A percentile compares a stretch with the other conserved stretches of the same genome.
Conservation (phyloP, 2,113 vertebrate species). For the Cervus canadensis region DNA sequence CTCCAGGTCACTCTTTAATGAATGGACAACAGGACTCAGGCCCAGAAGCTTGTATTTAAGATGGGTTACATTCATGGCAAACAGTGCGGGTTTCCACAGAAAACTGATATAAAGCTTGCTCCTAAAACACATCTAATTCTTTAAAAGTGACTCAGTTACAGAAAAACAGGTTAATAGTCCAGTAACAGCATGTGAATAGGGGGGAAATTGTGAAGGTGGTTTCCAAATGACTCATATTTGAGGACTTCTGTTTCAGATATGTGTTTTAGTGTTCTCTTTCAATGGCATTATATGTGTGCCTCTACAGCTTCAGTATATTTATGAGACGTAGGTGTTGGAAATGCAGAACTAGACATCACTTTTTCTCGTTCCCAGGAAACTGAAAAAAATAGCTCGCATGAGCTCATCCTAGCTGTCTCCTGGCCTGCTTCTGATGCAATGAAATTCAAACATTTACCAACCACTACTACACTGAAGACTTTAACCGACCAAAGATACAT, state of each 20-base stretch:
- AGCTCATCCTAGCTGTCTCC: background rate
- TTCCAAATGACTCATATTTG: background rate
- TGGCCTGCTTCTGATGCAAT: background rate
- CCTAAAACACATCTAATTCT: background rate
- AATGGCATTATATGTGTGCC: background rate
- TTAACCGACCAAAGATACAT: background rate
- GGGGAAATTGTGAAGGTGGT: background rate
- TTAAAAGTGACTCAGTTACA: background rate
- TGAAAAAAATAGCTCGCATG: background rate
- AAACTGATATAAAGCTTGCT: background rate
- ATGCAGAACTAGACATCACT: background rate
- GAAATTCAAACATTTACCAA: constrained; percentile 17
- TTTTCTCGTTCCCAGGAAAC: constrained; percentile 13
- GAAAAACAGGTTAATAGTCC: background rate
- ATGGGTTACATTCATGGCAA: background rate
- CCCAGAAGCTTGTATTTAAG: background rate
- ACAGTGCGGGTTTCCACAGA: background rate
- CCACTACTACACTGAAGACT: background rate
- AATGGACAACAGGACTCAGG: background rate
- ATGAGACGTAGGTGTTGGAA: background rate
- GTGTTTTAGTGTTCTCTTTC: background rate
- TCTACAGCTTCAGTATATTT: background rate
- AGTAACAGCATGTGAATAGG: background rate
- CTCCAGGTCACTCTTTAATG: background rate
- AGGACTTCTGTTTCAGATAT: background rate